Evolutionary conservation across 1,140 invertebrate species (phyloP).

Genomic region (Aphaenogaster ashmeadi): DNA sequence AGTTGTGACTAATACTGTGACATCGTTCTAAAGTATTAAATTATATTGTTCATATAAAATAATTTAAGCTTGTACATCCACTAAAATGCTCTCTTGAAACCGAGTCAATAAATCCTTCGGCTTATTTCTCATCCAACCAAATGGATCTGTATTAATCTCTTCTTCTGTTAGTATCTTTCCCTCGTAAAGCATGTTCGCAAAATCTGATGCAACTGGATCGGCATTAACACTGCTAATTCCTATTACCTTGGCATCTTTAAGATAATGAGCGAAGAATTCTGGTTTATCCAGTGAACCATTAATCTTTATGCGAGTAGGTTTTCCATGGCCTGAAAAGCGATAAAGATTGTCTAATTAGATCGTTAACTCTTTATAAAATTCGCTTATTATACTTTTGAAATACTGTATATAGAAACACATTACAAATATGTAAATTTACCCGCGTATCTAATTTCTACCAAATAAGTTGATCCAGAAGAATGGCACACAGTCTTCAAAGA

Average conservation of each 20-base stretch:
- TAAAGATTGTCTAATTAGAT: neutral
- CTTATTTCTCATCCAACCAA: slow-evolving; percentile 88
- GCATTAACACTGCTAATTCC: slow-evolving; percentile 93
- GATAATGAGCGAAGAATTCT: slow-evolving; percentile 95
- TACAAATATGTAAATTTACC: slow-evolving; percentile 85
- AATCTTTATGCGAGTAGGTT: slow-evolving; percentile 91
- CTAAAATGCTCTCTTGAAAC: slow-evolving; percentile 49
- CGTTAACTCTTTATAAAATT: slow-evolving; percentile 31
- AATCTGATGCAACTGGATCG: slow-evolving; percentile 95
- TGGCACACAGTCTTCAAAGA: slow-evolving; percentile 92
- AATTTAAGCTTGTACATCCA: neutral
- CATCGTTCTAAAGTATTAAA: neutral
- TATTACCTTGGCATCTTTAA: slow-evolving; percentile 91
- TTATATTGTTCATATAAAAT: neutral
- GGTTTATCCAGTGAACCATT: slow-evolving; percentile 92
- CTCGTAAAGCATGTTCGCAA: slow-evolving; percentile 92
- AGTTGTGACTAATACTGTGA: slow-evolving; percentile 52
- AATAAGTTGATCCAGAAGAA: slow-evolving; percentile 98
- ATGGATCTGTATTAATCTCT: slow-evolving; percentile 89
- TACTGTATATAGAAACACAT: neutral
- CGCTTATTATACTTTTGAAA: neutral
- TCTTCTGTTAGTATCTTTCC: slow-evolving; percentile 90
- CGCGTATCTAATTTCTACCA: slow-evolving; percentile 95
- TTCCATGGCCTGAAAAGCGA: slow-evolving; percentile 90
- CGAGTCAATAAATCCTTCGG: slow-evolving; percentile 75